Evolutionary conservation across 2,797 vertebrate genomes (phyloP).

Genomic region (Selene dorsalis): DNA sequence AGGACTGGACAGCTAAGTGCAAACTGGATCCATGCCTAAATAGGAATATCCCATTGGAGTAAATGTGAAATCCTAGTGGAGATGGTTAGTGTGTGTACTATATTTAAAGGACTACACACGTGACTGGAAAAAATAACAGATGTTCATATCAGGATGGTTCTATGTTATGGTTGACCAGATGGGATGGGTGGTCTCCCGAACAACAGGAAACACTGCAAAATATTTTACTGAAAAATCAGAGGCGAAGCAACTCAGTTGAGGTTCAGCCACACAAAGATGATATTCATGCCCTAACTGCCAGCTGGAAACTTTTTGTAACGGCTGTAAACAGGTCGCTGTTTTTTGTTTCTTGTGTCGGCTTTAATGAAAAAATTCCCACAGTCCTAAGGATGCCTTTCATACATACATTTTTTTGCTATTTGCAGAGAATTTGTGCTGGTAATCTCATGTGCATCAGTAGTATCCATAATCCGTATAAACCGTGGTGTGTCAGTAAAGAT

Average conservation of each 20-base stretch:
- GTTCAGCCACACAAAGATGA: slow-evolving; percentile 25
- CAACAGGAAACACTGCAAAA: slow-evolving; percentile 40
- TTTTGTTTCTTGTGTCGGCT: neutral
- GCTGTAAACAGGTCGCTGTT: neutral
- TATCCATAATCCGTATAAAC: neutral
- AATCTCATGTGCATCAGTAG: neutral
- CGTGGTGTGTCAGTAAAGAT: neutral
- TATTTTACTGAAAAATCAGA: slow-evolving; percentile 41
- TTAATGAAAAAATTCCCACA: neutral
- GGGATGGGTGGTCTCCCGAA: slow-evolving; percentile 38
- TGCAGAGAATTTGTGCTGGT: neutral
- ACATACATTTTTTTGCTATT: neutral
- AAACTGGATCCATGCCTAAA: slow-evolving; percentile 33
- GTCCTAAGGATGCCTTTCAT: neutral
- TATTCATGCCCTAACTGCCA: slow-evolving; percentile 16
- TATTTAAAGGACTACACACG: slow-evolving; percentile 16
- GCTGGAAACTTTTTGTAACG: slow-evolving; percentile 27
- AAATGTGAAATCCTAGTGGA: slow-evolving; percentile 12
- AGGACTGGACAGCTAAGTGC: slow-evolving; percentile 48
- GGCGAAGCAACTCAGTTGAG: slow-evolving; percentile 1
- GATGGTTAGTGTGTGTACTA: slow-evolving; percentile 2
- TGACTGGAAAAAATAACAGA: slow-evolving; percentile 51
- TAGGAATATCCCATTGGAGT: slow-evolving; percentile 5
- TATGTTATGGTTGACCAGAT: slow-evolving; percentile 22
- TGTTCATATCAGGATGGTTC: slow-evolving; percentile 4